Evolutionary conservation across 2,797 vertebrate genomes (phyloP).

Genomic region (Diplodus puntazzo): DNA sequence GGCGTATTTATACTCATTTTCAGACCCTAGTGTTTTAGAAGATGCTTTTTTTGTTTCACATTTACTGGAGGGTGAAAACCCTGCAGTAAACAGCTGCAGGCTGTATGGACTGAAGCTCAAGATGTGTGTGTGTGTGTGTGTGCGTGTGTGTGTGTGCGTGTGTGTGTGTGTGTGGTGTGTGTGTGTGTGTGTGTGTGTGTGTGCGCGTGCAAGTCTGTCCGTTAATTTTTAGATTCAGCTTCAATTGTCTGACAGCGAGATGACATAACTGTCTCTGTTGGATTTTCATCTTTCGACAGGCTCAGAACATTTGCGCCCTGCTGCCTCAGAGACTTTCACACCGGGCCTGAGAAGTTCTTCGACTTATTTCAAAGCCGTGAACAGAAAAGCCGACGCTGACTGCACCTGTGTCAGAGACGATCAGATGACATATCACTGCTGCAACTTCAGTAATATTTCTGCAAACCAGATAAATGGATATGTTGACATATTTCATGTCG

Average conservation of each 20-base stretch:
- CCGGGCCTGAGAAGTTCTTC: not conserved
- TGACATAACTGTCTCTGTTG: not conserved
- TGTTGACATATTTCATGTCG: too few relatives aligned
- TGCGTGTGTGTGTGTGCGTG: not conserved
- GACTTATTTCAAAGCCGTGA: not conserved
- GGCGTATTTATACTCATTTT: too few relatives aligned
- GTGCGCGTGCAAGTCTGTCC: not conserved
- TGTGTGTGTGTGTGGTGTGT: not conserved
- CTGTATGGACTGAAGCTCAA: too few relatives aligned
- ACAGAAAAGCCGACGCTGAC: not conserved
- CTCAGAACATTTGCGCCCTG: conserved; percentile 33
- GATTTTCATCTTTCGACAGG: conserved; percentile 28
- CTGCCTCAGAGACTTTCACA: not conserved
- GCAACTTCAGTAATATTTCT: not conserved
- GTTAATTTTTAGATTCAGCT: conserved; percentile 2
- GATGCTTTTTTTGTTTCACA: too few relatives aligned
- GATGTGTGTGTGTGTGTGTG: not conserved
- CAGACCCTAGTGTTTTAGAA: too few relatives aligned
- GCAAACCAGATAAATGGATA: too few relatives aligned
- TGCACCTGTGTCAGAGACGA: rapidly evolving
- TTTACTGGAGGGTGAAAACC: too few relatives aligned
- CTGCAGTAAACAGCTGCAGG: too few relatives aligned
- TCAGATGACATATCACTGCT: not conserved
- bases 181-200: not conserved
- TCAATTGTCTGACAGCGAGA: not conserved